Percentiles rank a stretch among this genome's conserved stretches.
These are phyloP conservation scores for Brienomyrus longianalis DNA, from an alignment of 2,113 vertebrate genomes.

Conservation along the genomic window DNA sequence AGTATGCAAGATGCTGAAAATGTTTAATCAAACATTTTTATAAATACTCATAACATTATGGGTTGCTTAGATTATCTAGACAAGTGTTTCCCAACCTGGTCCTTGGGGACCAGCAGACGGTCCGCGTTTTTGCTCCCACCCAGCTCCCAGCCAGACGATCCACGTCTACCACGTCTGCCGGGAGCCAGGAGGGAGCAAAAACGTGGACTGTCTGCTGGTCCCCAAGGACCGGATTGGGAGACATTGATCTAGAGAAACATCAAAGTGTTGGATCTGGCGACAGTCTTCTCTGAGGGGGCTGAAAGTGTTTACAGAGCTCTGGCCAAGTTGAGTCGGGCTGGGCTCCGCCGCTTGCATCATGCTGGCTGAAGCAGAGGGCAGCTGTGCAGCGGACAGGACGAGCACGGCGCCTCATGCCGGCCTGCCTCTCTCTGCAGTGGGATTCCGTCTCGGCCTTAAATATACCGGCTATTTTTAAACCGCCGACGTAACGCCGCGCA, in stretches of 20 bases:
- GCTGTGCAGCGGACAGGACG: conserved; percentile 34
- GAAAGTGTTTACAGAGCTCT: conserved; percentile 37
- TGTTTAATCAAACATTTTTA: background rate
- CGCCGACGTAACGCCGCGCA: conserved; percentile 73
- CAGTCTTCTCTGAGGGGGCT: conserved; percentile 27
- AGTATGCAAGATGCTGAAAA: background rate
- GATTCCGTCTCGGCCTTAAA: conserved; percentile 96
- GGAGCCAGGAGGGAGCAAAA: background rate
- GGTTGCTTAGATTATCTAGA: background rate
- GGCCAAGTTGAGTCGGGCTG: conserved; percentile 36
- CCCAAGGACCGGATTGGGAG: background rate
- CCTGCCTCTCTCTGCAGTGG: conserved; percentile 79
- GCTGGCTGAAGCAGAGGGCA: conserved; percentile 31
- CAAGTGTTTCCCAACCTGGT: background rate
- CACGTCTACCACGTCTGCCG: background rate
- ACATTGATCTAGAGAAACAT: background rate
- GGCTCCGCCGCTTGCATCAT: conserved; percentile 51
- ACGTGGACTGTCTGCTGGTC: background rate
- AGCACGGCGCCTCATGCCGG: conserved; percentile 62
- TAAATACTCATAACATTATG: background rate
- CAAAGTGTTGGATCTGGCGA: background rate
- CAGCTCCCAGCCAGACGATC: background rate
- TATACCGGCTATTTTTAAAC: conserved; percentile 99
- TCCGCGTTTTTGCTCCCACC: background rate
- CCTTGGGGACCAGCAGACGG: background rate